Conservation (phyloP, 2,888 invertebrate genomes). For the Reticulitermes lucifugus region DNA sequence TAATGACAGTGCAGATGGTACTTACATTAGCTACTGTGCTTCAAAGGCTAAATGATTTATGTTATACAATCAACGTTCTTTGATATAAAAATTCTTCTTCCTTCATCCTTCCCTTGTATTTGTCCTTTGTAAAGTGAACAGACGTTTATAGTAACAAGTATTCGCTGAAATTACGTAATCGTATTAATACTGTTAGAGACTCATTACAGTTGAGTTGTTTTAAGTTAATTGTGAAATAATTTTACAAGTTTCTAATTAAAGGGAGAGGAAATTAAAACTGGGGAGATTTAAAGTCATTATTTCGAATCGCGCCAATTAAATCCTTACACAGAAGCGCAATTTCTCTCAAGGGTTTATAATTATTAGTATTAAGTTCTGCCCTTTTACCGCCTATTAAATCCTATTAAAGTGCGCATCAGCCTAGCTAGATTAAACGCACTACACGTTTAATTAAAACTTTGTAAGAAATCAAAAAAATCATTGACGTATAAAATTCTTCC, state of each 20-base stretch:
- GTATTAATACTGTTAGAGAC: not conserved
- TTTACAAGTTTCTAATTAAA: conserved; percentile 42
- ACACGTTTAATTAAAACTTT: conserved; percentile 24
- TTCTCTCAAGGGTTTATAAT: conserved; percentile 40
- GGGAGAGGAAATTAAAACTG: conserved; percentile 21
- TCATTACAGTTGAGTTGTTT: conserved; percentile 37
- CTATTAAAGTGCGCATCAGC: not conserved
- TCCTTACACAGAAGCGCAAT: not conserved
- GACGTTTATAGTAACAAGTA: not conserved
- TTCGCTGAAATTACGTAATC: not conserved
- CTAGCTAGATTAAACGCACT: not conserved
- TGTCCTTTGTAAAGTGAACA: too few relatives aligned
- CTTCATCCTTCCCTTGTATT: too few relatives aligned
- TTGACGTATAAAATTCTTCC: not conserved
- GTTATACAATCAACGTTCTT: too few relatives aligned
- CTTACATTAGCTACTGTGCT: too few relatives aligned
- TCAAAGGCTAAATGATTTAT: too few relatives aligned
- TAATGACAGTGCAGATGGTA: too few relatives aligned
- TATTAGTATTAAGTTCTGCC: conserved; percentile 22
- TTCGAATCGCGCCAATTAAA: conserved; percentile 37
- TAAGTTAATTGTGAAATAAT: conserved; percentile 41
- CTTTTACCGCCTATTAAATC: conserved; percentile 14
- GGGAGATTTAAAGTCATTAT: conserved; percentile 23
- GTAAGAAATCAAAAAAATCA: conserved; percentile 2
- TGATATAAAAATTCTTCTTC: too few relatives aligned